Percentiles rank a stretch among this genome's conserved stretches.
phyloP scores from a whole-genome alignment of 2,797 vertebrate species.

The Bovichtus diacanthus region DNA sequence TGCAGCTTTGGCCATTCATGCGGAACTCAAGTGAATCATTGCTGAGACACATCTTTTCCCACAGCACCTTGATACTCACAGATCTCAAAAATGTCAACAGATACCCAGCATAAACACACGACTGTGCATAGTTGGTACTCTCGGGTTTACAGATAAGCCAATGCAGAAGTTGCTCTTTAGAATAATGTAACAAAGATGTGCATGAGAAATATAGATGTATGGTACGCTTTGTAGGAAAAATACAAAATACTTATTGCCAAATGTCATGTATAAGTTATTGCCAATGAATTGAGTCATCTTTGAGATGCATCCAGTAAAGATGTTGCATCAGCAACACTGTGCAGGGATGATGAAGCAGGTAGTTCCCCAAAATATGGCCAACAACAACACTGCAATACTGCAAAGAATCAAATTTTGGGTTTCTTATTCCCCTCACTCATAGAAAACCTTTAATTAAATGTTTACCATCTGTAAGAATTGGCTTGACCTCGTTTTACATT shows the following conservation, averaged over 20 bases:
- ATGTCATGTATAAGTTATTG: not conserved
- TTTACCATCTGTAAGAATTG: not conserved
- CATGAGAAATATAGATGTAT: not conserved
- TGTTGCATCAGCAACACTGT: slow-evolving; percentile 46
- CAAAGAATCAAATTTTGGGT: not conserved
- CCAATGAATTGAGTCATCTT: slow-evolving; percentile 31
- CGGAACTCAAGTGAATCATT: slow-evolving; percentile 55
- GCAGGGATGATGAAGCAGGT: slow-evolving; percentile 33
- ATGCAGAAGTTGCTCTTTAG: not conserved
- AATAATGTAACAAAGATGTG: not conserved
- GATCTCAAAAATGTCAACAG: slow-evolving; percentile 48
- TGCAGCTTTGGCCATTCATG: slow-evolving; percentile 52
- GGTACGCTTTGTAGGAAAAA: not conserved
- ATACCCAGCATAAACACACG: not conserved
- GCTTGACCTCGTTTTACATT: slow-evolving; percentile 38
- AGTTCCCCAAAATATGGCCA: slow-evolving; percentile 40
- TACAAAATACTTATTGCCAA: slow-evolving; percentile 24
- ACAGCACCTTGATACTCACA: slow-evolving; percentile 41
- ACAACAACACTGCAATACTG: not conserved
- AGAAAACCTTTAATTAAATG: not conserved
- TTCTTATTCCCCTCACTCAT: not conserved
- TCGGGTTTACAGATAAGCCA: slow-evolving; percentile 7
- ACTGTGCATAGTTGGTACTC: not conserved
- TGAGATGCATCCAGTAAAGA: not conserved
- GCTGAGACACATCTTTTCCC: slow-evolving; percentile 44